Evolutionary conservation across 2,113 vertebrate species (phyloP).

Genomic region (Lasiurus borealis): DNA sequence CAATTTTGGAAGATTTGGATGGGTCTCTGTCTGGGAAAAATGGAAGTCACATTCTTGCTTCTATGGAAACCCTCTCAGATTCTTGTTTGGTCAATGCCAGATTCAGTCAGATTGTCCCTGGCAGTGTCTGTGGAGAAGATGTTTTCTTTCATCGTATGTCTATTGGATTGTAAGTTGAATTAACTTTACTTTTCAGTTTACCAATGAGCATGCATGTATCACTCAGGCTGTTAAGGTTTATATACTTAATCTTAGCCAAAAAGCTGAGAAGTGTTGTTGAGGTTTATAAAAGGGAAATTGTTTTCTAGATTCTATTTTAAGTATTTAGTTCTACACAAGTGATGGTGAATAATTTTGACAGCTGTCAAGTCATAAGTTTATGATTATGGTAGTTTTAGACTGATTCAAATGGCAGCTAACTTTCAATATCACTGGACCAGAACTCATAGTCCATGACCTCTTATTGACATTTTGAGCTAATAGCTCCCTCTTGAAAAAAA

Average conservation of each 20-base stretch:
- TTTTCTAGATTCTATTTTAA: not conserved
- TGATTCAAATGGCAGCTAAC: conserved; percentile 21
- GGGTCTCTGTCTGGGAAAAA: conserved; percentile 84
- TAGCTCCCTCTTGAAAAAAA: conserved; percentile 48
- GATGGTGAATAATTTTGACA: not conserved
- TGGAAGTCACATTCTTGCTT: conserved; percentile 82
- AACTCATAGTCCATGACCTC: not conserved
- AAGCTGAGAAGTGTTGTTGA: not conserved
- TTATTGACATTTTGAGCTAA: conserved; percentile 61
- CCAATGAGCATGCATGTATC: not conserved
- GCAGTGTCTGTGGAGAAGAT: conserved; percentile 81
- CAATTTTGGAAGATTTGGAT: conserved; percentile 86
- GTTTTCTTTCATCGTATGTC: conserved; percentile 86
- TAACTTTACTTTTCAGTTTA: not conserved
- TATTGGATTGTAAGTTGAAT: conserved; percentile 86
- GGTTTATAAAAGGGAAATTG: not conserved
- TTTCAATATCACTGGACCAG: not conserved
- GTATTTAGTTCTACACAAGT: conserved; percentile 1
- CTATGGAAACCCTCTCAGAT: conserved; percentile 74
- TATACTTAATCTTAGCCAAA: not conserved
- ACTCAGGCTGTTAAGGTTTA: not conserved
- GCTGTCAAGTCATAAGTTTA: not conserved
- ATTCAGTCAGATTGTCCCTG: conserved; percentile 78
- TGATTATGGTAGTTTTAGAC: not conserved
- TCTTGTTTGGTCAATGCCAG: conserved; percentile 79